These are phyloP conservation scores for Helarctos malayanus DNA, from an alignment of 2,797 vertebrate species.

Conservation along the genomic window DNA sequence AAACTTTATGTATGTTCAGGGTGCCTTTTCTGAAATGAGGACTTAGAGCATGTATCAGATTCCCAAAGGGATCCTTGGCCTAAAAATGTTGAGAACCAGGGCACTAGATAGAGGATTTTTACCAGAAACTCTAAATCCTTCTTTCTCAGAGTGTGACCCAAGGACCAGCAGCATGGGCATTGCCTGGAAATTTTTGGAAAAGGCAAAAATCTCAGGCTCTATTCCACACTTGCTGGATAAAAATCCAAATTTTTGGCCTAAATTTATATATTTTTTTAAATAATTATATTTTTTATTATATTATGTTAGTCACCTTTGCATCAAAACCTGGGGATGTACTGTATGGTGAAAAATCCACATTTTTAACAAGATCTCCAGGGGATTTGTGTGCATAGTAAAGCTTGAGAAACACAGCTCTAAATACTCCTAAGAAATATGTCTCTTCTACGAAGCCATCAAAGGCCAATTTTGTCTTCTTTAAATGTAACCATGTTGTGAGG, in stretches of 20 bases:
- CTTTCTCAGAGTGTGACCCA: neutral
- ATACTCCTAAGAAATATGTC: neutral
- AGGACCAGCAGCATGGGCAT: neutral
- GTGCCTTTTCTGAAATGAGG: constrained; percentile 14
- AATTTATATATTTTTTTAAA: no score
- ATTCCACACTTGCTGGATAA: neutral
- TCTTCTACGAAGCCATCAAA: neutral
- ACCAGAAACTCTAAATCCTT: neutral
- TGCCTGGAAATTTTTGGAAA: neutral
- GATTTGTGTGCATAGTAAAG: neutral
- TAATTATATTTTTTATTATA: no score
- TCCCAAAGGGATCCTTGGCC: neutral
- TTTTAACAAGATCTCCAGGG: constrained; percentile 11
- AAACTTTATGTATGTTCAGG: neutral
- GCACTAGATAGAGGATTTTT: neutral
- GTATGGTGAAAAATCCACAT: neutral
- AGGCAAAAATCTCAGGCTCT: neutral
- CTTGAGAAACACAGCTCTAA: neutral
- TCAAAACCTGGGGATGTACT: no score
- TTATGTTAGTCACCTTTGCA: no score
- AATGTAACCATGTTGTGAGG: neutral
- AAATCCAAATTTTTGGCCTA: neutral
- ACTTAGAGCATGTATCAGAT: neutral
- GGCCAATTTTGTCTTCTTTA: neutral
- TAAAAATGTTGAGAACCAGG: constrained; percentile 5